These are phyloP conservation scores for Allobates femoralis DNA, from an alignment of 2,797 vertebrate species.

Conservation along the genomic window DNA sequence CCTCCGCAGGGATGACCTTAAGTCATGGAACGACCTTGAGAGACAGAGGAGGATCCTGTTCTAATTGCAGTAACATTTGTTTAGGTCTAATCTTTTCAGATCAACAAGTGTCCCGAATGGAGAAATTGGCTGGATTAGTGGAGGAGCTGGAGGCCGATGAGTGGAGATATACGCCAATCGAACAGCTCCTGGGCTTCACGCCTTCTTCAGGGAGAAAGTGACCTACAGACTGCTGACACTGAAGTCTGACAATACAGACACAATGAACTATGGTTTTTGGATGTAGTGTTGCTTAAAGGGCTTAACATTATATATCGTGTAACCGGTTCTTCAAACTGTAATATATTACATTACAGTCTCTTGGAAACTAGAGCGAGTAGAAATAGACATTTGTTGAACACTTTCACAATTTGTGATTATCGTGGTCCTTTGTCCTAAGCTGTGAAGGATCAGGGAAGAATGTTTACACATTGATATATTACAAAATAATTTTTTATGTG, in stretches of 20 bases:
- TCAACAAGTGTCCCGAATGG: constrained; percentile 97
- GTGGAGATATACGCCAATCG: constrained; percentile 97
- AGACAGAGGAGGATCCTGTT: constrained; percentile 26
- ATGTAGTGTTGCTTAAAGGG: not conserved
- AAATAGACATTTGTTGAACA: not conserved
- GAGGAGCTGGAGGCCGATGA: constrained; percentile 98
- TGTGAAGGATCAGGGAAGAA: not conserved
- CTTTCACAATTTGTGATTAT: not conserved
- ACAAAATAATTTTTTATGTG: not conserved
- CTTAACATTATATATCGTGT: not conserved
- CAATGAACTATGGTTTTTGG: not conserved
- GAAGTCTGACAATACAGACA: not conserved
- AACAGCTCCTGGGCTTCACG: constrained; percentile 95
- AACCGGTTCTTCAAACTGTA: not conserved
- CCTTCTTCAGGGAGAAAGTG: constrained; percentile 81
- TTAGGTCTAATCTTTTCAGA: constrained; percentile 77
- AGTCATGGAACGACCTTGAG: constrained; percentile 15
- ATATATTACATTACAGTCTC: not conserved
- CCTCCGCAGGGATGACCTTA: not conserved
- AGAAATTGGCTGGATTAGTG: constrained; percentile 94
- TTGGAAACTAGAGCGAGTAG: not conserved
- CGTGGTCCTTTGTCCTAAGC: not conserved
- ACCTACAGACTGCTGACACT: not conserved
- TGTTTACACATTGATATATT: not conserved
- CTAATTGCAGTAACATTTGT: constrained; percentile 63